Conservation (phyloP, 2,797 vertebrate species). For the Syndactyla subalaris region DNA sequence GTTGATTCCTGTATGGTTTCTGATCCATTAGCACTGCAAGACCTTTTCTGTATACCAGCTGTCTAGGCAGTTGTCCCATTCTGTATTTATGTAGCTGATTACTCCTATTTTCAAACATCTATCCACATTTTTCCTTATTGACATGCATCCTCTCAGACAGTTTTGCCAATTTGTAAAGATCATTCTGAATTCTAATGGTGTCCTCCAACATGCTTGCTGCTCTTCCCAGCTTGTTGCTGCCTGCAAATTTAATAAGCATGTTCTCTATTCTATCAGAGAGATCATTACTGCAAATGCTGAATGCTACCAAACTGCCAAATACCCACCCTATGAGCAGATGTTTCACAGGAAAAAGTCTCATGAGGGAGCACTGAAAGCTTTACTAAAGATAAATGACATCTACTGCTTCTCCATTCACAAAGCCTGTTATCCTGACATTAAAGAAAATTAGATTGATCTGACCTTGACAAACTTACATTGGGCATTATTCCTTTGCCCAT, state of each 20-base stretch:
- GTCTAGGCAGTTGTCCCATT: constrained; percentile 56
- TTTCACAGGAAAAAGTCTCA: constrained; percentile 68
- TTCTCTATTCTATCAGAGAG: constrained; percentile 66
- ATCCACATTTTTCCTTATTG: constrained; percentile 61
- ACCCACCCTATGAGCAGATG: constrained; percentile 67
- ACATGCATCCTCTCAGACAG: constrained; percentile 54
- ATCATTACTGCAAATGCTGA: constrained; percentile 70
- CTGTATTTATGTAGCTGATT: constrained; percentile 67
- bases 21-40: constrained; percentile 27
- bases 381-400: constrained; percentile 67
- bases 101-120: constrained; percentile 67
- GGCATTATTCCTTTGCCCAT: constrained; percentile 1
- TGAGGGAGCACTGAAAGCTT: constrained; percentile 66
- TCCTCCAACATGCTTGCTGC: constrained; percentile 62
- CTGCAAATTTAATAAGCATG: constrained; percentile 71
- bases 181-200: constrained; percentile 66
- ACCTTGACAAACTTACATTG: constrained; percentile 52
- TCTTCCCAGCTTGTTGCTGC: constrained; percentile 65
- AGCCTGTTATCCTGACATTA: constrained; percentile 60
- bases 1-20: not conserved
- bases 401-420: constrained; percentile 65
- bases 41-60: constrained; percentile 37
- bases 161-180: constrained; percentile 59
- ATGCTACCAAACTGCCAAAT: constrained; percentile 69
- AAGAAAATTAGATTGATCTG: constrained; percentile 61